Evolutionary conservation across 2,113 vertebrate genomes (phyloP).

Genomic region (Melospiza melodia): DNA sequence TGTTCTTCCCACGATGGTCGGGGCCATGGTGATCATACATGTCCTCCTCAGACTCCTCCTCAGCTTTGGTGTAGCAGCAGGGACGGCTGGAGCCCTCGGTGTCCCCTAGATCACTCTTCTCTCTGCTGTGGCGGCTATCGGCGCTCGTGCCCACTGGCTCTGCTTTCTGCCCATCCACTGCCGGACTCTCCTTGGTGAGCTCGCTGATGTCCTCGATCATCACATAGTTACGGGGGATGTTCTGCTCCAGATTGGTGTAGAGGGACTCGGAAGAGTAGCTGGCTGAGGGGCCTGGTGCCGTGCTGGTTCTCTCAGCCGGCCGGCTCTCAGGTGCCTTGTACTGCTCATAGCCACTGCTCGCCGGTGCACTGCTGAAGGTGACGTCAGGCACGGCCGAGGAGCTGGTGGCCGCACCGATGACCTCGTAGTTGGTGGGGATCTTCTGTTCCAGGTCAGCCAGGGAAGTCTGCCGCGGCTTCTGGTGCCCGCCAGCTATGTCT

Average conservation of each 20-base stretch:
- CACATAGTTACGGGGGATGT: constrained; percentile 95
- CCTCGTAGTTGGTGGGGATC: constrained; percentile 94
- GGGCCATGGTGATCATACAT: constrained; percentile 87
- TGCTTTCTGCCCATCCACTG: constrained; percentile 81
- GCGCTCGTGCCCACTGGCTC: constrained; percentile 74
- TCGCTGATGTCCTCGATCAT: constrained; percentile 99
- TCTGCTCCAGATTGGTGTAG: constrained; percentile 94
- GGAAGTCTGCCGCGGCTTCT: constrained; percentile 92
- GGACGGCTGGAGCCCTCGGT: constrained; percentile 77
- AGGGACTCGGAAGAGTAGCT: constrained; percentile 86
- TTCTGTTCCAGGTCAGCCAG: constrained; percentile 96
- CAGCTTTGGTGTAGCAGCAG: constrained; percentile 85
- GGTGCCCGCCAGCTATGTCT: constrained; percentile 82
- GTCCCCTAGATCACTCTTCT: constrained; percentile 74
- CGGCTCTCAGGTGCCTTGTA: constrained; percentile 82
- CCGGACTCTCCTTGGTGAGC: constrained; percentile 90
- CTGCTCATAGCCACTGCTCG: constrained; percentile 83
- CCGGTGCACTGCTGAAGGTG: constrained; percentile 72
- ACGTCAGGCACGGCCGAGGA: constrained; percentile 83
- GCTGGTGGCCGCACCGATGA: constrained; percentile 84
- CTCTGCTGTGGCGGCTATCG: constrained; percentile 80
- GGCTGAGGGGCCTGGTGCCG: constrained; percentile 82
- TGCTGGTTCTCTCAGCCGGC: constrained; percentile 74
- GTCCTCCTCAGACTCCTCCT: constrained; percentile 96
- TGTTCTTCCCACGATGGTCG: constrained; percentile 81